These are phyloP conservation scores for Ectemnius continuus DNA, from an alignment of 2,888 invertebrate genomes.

Conservation along the genomic window DNA sequence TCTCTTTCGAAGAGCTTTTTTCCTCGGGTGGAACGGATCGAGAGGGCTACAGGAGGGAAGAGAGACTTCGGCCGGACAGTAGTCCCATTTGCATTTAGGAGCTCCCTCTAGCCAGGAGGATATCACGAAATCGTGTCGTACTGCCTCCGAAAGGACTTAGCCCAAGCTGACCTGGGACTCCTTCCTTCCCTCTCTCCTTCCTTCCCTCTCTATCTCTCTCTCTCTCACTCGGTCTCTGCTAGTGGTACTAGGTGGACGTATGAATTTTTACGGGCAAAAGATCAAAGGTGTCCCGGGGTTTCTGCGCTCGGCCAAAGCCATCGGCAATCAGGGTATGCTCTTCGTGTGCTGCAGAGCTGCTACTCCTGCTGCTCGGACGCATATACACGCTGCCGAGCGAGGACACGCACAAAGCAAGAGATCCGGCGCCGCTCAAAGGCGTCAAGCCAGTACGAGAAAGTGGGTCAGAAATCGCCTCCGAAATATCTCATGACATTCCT, in stretches of 20 bases:
- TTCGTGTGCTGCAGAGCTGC: background rate
- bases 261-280: conserved; percentile 15
- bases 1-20: conserved; percentile 23
- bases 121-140: background rate
- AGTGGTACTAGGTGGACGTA: background rate
- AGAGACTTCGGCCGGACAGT: conserved; percentile 34
- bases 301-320: background rate
- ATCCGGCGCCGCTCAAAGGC: background rate
- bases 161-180: background rate
- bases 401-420: conserved; percentile 5
- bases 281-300: conserved; percentile 14
- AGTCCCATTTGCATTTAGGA: conserved; percentile 38
- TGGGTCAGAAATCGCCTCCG: background rate
- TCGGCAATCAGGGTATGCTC: conserved; percentile 2
- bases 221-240: too few species aligned
- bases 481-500: background rate
- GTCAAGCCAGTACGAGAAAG: background rate
- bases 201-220: too few species aligned
- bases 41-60: conserved; percentile 4
- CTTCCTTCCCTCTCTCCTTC: too few species aligned
- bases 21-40: too few species aligned
- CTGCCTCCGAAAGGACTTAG: background rate
- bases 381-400: too few species aligned
- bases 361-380: too few species aligned
- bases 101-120: background rate